These are phyloP conservation scores for Zaprionus lineosus DNA, from an alignment of 2,888 invertebrate species.

Conservation along the genomic window DNA sequence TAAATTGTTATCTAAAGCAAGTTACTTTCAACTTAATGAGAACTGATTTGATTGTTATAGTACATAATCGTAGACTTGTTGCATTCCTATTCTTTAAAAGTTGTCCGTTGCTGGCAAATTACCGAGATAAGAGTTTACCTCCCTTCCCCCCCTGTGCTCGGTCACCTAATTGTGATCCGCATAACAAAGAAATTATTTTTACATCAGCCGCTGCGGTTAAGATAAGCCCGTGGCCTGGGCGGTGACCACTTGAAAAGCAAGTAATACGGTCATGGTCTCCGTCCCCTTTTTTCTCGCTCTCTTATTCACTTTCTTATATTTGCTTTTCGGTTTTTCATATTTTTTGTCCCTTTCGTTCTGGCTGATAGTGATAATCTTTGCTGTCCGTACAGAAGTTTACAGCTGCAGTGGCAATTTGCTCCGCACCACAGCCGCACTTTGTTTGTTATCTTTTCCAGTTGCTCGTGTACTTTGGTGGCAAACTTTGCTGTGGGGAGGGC, in stretches of 20 bases:
- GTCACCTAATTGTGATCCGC: conserved; percentile 7
- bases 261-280: conserved; percentile 33
- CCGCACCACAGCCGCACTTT: conserved; percentile 50
- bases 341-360: not conserved
- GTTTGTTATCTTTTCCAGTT: conserved; percentile 64
- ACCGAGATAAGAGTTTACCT: conserved; percentile 29
- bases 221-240: conserved; percentile 35
- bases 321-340: too few relatives aligned
- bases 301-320: conserved; percentile 3
- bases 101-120: not conserved
- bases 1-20: too few relatives aligned
- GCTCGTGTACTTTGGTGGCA: conserved; percentile 28
- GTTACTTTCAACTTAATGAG: too few relatives aligned
- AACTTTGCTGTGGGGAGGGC: conserved; percentile 40
- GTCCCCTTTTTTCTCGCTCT: not conserved
- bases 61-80: too few relatives aligned
- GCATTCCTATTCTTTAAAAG: conserved; percentile 9
- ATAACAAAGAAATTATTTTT: conserved; percentile 41
- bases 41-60: too few relatives aligned
- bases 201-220: conserved; percentile 29
- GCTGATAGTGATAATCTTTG: conserved; percentile 61
- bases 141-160: too few relatives aligned
- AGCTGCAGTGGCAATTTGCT: conserved; percentile 69
- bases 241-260: conserved; percentile 26
- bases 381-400: conserved; percentile 46